phyloP scores from a whole-genome alignment of 2,797 vertebrate genomes.

The Euphonia xanthogaster region DNA sequence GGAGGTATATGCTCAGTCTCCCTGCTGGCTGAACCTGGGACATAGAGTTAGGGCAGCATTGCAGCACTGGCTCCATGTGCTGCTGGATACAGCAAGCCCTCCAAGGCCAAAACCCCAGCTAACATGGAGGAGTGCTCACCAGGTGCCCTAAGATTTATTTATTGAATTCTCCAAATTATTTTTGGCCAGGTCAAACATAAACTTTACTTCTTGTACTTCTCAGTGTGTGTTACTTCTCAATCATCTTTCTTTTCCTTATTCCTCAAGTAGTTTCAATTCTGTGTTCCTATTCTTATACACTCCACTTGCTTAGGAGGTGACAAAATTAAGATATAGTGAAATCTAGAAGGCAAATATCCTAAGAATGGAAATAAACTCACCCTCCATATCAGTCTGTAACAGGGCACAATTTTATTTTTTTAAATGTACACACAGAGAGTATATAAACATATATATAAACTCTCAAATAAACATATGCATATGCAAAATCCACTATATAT shows the following conservation, averaged over 20 bases:
- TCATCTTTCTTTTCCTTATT: neutral
- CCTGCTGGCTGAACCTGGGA: neutral
- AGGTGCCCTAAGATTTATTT: neutral
- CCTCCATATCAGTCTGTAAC: neutral
- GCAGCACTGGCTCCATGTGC: accelerated
- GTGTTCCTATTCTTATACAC: neutral
- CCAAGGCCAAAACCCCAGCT: neutral
- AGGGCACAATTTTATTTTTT: neutral
- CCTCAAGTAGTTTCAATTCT: neutral
- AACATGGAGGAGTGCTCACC: neutral
- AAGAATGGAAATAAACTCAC: neutral
- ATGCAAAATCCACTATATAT: no score
- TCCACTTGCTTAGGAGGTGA: neutral
- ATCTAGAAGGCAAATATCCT: neutral
- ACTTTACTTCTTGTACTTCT: neutral
- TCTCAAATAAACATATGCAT: neutral
- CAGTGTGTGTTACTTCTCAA: neutral
- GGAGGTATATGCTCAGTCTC: accelerated
- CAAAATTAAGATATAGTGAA: neutral
- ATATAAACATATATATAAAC: neutral
- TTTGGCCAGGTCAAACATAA: neutral
- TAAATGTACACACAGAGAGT: neutral
- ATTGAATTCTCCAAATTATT: neutral
- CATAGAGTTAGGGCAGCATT: neutral
- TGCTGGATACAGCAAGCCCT: neutral